Evolutionary conservation across 2,113 vertebrate genomes (phyloP).

Genomic region (Herpailurus yagouaroundi): DNA sequence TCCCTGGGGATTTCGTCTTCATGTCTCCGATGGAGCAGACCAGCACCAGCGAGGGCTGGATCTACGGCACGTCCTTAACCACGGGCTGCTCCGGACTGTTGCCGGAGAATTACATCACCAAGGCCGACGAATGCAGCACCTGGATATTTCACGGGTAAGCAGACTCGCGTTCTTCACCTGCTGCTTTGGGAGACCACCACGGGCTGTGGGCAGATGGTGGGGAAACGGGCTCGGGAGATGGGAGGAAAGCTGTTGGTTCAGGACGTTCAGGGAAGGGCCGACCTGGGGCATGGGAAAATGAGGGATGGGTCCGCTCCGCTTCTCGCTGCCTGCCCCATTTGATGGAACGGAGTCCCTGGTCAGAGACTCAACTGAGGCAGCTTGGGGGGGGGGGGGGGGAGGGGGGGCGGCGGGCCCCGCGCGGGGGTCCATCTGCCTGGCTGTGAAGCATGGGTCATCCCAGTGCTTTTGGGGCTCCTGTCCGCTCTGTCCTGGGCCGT

Average conservation of each 20-base stretch:
- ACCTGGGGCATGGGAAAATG: fast-evolving
- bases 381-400: too few species aligned
- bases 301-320: fast-evolving
- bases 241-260: too few species aligned
- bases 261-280: not conserved
- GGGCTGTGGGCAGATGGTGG: not conserved
- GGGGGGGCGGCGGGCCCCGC: too few species aligned
- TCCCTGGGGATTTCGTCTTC: constrained; percentile 96
- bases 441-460: not conserved
- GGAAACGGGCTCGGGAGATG: too few species aligned
- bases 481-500: not conserved
- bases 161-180: fast-evolving
- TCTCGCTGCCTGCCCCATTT: not conserved
- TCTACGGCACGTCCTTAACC: constrained; percentile 93
- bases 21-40: constrained; percentile 95
- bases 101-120: constrained; percentile 97
- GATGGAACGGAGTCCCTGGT: not conserved
- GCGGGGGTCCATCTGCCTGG: not conserved
- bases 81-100: constrained; percentile 96
- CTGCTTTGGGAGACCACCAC: fast-evolving
- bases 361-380: fast-evolving
- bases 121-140: constrained; percentile 96
- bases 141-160: constrained; percentile 97
- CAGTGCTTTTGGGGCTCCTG: not conserved
- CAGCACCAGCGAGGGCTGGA: constrained; percentile 97